phyloP scores from a whole-genome alignment of 2,113 vertebrate genomes.

The Hippocampus zosterae region DNA sequence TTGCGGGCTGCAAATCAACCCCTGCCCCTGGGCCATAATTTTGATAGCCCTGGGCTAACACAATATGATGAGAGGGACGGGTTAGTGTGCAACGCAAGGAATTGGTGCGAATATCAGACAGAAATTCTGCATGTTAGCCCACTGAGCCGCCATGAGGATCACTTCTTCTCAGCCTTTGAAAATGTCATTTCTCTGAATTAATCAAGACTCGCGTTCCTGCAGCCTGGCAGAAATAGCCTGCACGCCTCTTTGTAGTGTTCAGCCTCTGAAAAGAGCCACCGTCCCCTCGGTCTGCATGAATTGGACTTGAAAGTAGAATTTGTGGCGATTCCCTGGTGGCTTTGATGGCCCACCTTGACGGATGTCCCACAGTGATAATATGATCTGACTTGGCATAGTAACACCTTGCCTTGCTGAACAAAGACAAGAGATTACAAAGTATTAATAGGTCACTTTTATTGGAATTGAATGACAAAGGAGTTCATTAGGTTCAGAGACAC shows the following conservation, averaged over 20 bases:
- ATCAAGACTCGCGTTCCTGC: slow-evolving; percentile 40
- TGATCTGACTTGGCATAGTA: neutral
- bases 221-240: slow-evolving; percentile 23
- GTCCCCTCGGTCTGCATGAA: slow-evolving; percentile 10
- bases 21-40: no score
- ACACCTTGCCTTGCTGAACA: neutral
- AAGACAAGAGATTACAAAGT: neutral
- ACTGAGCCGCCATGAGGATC: slow-evolving; percentile 17
- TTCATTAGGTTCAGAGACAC: neutral
- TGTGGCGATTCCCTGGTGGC: slow-evolving; percentile 10
- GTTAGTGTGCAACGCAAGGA: neutral
- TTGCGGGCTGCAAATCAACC: no score
- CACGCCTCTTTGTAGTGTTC: slow-evolving; percentile 42
- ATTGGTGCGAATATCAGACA: neutral
- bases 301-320: slow-evolving; percentile 29
- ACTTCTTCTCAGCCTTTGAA: slow-evolving; percentile 23
- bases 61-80: slow-evolving; percentile 12
- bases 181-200: slow-evolving; percentile 50
- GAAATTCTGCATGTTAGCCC: neutral
- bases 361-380: neutral
- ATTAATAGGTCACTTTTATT: slow-evolving; percentile 34
- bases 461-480: slow-evolving; percentile 16
- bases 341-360: slow-evolving; percentile 26
- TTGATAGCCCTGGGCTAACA: neutral
- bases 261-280: slow-evolving; percentile 34